phyloP scores from a whole-genome alignment of 1,140 invertebrate genomes.

The Ectropis grisescens region DNA sequence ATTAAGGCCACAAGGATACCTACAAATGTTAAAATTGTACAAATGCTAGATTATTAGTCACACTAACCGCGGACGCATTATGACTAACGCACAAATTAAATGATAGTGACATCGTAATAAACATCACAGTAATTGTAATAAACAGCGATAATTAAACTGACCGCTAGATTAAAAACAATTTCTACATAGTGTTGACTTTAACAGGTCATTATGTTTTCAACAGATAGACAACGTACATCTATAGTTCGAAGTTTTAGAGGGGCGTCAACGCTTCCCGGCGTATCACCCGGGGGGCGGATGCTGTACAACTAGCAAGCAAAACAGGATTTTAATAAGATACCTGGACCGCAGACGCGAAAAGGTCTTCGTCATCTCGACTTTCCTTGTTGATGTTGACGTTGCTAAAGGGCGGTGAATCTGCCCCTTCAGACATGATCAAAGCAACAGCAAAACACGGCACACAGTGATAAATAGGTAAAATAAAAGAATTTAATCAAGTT shows the following conservation, averaged over 20 bases:
- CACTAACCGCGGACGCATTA: too few species aligned
- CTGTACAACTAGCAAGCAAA: slow-evolving; percentile 24
- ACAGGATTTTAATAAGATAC: slow-evolving; percentile 71
- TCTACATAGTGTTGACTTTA: background rate
- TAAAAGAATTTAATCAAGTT: slow-evolving; percentile 12
- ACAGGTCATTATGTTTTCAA: background rate
- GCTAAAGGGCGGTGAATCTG: slow-evolving; percentile 79
- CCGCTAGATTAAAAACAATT: background rate
- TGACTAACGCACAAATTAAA: too few species aligned
- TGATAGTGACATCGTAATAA: too few species aligned
- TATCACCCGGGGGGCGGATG: slow-evolving; percentile 28
- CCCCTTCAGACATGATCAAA: slow-evolving; percentile 74
- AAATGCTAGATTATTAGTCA: too few species aligned
- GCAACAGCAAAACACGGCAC: slow-evolving; percentile 4
- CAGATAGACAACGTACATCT: background rate
- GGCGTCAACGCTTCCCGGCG: slow-evolving; percentile 38
- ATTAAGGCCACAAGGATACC: too few species aligned
- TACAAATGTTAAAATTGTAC: too few species aligned
- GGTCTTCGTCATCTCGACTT: slow-evolving; percentile 81
- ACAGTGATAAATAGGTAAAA: slow-evolving; percentile 5
- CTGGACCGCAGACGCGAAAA: slow-evolving; percentile 84
- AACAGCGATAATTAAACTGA: background rate
- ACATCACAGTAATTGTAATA: background rate
- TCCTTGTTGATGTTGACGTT: slow-evolving; percentile 78
- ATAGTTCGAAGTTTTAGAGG: slow-evolving; percentile 16